Evolutionary conservation across 2,888 invertebrate species (phyloP).

Genomic region (Pelosia muscerda): DNA sequence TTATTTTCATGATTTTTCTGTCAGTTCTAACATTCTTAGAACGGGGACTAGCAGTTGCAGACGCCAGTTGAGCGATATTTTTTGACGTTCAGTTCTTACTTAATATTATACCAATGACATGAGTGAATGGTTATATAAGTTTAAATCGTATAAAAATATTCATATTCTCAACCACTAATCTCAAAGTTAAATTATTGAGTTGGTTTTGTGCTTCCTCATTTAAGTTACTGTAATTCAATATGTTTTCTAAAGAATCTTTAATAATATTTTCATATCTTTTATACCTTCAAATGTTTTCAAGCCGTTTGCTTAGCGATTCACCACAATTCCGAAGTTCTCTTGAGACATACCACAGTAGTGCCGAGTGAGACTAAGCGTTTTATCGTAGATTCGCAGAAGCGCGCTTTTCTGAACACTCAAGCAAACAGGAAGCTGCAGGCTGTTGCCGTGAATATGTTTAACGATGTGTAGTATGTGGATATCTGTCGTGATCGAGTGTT

Average conservation of each 20-base stretch:
- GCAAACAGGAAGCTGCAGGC: constrained; percentile 47
- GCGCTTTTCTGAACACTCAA: constrained; percentile 60
- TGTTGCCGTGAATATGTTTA: constrained; percentile 19
- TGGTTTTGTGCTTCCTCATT: no score
- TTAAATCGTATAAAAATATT: no score
- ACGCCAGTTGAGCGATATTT: no score
- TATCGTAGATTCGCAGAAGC: constrained; percentile 76
- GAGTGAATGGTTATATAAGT: no score
- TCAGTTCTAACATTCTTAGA: no score
- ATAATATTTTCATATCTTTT: constrained; percentile 18
- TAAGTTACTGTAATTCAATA: neutral
- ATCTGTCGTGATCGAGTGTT: constrained; percentile 20
- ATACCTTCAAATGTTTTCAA: constrained; percentile 19
- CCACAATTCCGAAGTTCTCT: constrained; percentile 66
- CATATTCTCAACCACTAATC: no score
- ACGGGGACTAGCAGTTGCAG: no score
- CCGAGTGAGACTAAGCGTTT: constrained; percentile 84
- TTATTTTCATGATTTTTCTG: no score
- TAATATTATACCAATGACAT: no score
- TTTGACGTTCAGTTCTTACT: no score
- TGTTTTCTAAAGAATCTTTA: neutral
- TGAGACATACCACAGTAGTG: constrained; percentile 67
- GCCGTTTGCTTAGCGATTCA: constrained; percentile 56
- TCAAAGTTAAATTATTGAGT: no score
- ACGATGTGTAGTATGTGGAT: constrained; percentile 21